Percentiles rank a stretch among this genome's conserved stretches.
These are phyloP conservation scores for Arctopsyche grandis DNA, from an alignment of 1,140 invertebrate species.

Conservation along the genomic window DNA sequence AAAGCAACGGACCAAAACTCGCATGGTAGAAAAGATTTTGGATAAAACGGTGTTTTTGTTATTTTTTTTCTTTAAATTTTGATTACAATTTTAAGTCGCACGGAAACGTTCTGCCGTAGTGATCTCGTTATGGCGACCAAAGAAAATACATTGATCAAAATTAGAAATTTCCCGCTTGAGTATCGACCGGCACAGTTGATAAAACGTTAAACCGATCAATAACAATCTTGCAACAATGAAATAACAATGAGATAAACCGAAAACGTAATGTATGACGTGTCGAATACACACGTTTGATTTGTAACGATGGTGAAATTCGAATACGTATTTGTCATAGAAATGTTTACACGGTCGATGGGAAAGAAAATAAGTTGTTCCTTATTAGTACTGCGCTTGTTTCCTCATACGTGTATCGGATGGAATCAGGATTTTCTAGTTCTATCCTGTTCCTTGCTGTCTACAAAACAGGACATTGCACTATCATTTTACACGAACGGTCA, in stretches of 20 bases:
- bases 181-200: not conserved
- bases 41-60: slow-evolving; percentile 24
- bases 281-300: not conserved
- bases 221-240: not conserved
- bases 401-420: not conserved
- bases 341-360: too few relatives aligned
- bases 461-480: slow-evolving; percentile 14
- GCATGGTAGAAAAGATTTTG: slow-evolving; percentile 31
- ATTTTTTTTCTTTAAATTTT: too few relatives aligned
- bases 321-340: not conserved
- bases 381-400: too few relatives aligned
- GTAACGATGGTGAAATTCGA: not conserved
- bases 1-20: slow-evolving; percentile 31
- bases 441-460: not conserved
- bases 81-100: not conserved
- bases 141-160: slow-evolving; percentile 17
- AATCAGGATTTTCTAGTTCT: slow-evolving; percentile 4
- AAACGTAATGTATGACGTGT: not conserved
- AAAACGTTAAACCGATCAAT: not conserved
- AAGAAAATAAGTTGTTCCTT: too few relatives aligned
- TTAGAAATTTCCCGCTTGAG: not conserved
- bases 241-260: not conserved
- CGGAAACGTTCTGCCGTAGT: not conserved
- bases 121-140: not conserved
- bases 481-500: not conserved